A percentile compares a stretch with the other conserved stretches of the same genome.
These are phyloP conservation scores for Poecilia wingei DNA, from an alignment of 2,797 vertebrate species.

Conservation along the genomic window DNA sequence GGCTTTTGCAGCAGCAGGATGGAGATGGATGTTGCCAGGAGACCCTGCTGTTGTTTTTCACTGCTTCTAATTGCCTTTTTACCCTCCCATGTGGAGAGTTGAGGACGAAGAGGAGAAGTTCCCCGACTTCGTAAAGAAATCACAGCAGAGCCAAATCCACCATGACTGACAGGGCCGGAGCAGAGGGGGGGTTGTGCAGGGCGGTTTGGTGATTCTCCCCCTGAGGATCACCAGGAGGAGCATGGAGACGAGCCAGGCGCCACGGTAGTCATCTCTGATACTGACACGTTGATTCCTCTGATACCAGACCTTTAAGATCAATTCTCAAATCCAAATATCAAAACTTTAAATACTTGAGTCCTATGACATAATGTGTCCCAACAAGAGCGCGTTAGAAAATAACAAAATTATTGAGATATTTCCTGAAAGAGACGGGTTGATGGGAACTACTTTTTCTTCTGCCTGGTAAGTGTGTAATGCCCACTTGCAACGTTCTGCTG, in stretches of 20 bases:
- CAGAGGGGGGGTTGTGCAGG: not conserved
- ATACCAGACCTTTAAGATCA: not conserved
- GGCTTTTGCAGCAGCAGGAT: conserved; percentile 83
- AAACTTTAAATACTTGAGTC: not conserved
- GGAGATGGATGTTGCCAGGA: conserved; percentile 82
- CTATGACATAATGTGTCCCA: not conserved
- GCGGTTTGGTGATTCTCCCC: not conserved
- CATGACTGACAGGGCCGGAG: not conserved
- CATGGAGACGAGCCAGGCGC: not conserved
- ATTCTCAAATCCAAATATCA: not conserved
- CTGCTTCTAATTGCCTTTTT: conserved; percentile 62
- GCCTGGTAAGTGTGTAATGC: not conserved
- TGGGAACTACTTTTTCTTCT: not conserved
- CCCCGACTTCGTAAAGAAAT: conserved; percentile 17
- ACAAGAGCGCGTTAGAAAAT: not conserved
- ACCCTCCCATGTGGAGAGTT: conserved; percentile 61
- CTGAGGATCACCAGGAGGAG: not conserved
- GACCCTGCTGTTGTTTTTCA: conserved; percentile 82
- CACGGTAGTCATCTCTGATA: not conserved
- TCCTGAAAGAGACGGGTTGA: not conserved
- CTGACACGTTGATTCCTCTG: not conserved
- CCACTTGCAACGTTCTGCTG: not conserved
- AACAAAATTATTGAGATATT: not conserved
- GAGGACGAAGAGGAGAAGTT: conserved; percentile 65
- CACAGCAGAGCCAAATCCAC: conserved; percentile 1